These are phyloP conservation scores for Gambusia affinis DNA, from an alignment of 2,113 vertebrate species.

Conservation along the genomic window DNA sequence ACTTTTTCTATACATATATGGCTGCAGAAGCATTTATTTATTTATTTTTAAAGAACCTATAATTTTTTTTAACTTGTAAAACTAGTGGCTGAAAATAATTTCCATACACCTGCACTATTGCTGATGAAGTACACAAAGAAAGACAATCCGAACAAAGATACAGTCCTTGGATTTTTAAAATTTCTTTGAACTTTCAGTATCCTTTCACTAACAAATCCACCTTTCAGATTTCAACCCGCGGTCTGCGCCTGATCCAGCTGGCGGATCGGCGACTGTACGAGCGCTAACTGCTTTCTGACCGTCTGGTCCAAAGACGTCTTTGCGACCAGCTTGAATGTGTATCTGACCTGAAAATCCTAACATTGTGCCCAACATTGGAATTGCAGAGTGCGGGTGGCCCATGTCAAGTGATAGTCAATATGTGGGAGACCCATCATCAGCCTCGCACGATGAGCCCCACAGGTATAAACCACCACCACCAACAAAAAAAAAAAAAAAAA, in stretches of 20 bases:
- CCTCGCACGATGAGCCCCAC: conserved; percentile 96
- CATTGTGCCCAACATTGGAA: conserved; percentile 90
- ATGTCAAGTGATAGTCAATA: conserved; percentile 97
- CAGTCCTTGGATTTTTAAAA: neutral
- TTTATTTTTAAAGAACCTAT: no score
- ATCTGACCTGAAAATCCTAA: conserved; percentile 71
- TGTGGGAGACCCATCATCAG: conserved; percentile 99
- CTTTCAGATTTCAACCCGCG: conserved; percentile 75
- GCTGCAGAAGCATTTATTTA: neutral
- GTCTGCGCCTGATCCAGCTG: conserved; percentile 57
- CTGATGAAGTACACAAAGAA: neutral
- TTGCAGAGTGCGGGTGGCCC: conserved; percentile 95
- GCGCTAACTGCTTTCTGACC: conserved; percentile 50
- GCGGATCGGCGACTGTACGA: conserved; percentile 66
- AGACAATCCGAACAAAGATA: conserved; percentile 9
- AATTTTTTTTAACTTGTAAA: neutral
- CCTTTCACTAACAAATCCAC: conserved; percentile 69
- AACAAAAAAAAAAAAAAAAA: conserved; percentile 22
- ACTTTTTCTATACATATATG: no score
- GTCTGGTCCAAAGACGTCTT: conserved; percentile 38
- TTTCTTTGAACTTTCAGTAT: neutral
- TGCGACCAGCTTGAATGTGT: conserved; percentile 49
- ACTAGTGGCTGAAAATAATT: neutral
- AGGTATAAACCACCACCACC: conserved; percentile 85
- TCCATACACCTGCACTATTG: neutral